A percentile compares a stretch with the other conserved stretches of the same genome.
These are phyloP conservation scores for Cyanistes caeruleus DNA, from an alignment of 2,113 vertebrate species.

Conservation along the genomic window DNA sequence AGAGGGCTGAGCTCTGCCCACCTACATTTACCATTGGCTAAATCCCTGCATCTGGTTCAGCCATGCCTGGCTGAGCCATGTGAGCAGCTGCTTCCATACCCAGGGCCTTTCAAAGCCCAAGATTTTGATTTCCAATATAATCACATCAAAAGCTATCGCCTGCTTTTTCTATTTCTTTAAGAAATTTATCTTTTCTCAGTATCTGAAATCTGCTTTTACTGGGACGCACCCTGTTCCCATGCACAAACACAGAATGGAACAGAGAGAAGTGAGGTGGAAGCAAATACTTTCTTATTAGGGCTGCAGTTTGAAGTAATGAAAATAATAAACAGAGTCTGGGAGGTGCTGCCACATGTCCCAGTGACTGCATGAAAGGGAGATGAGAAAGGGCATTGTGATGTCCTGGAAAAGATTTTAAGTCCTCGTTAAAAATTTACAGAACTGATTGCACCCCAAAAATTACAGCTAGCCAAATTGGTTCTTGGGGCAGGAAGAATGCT, in stretches of 20 bases:
- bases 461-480: neutral
- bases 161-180: neutral
- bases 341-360: neutral
- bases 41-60: neutral
- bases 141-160: neutral
- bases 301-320: conserved; percentile 11
- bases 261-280: neutral
- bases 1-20: neutral
- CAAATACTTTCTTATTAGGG: neutral
- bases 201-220: neutral
- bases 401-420: conserved; percentile 23
- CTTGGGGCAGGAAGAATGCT: neutral
- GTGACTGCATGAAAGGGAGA: neutral
- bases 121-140: neutral
- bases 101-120: neutral
- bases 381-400: neutral
- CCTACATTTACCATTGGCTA: neutral
- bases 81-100: neutral
- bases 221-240: neutral
- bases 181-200: conserved; percentile 18
- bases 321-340: neutral
- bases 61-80: neutral
- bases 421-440: neutral
- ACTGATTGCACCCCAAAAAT: neutral
- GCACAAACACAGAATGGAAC: neutral